These are phyloP conservation scores for Pseudopodoces humilis DNA, from an alignment of 2,113 vertebrate species.

Conservation along the genomic window DNA sequence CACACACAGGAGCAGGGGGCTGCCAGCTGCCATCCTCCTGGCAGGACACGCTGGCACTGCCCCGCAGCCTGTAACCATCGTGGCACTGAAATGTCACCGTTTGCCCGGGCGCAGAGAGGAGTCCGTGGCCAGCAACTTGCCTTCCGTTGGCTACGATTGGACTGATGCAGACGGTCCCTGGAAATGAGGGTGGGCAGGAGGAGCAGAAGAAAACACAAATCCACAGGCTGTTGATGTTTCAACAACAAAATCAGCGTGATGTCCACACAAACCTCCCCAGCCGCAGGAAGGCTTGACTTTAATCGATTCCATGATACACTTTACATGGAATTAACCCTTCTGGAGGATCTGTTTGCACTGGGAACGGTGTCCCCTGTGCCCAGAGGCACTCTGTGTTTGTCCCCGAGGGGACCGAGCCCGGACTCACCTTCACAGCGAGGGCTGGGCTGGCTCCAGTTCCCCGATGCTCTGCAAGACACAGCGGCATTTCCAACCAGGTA, in stretches of 20 bases:
- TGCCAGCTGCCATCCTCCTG: constrained; percentile 49
- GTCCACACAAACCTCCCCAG: background rate
- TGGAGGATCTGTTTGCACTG: background rate
- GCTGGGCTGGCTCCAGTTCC: constrained; percentile 28
- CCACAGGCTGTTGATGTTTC: rapidly evolving
- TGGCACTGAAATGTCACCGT: background rate
- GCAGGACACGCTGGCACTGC: constrained; percentile 7
- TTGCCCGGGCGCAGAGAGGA: background rate
- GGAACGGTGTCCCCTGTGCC: background rate
- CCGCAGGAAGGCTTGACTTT: rapidly evolving
- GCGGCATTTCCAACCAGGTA: background rate
- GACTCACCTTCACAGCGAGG: constrained; percentile 20
- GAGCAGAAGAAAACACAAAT: background rate
- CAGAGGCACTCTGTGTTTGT: background rate
- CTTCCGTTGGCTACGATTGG: background rate
- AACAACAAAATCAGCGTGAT: rapidly evolving
- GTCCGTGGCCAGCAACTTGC: background rate
- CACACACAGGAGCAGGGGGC: background rate
- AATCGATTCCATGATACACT: too few species aligned
- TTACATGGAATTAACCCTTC: background rate
- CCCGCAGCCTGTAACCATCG: background rate
- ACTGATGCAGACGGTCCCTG: background rate
- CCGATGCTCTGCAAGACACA: background rate
- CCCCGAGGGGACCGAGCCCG: background rate
- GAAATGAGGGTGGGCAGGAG: background rate